phyloP scores from a whole-genome alignment of 2,888 invertebrate species.

The Gymnosoma rotundatum region DNA sequence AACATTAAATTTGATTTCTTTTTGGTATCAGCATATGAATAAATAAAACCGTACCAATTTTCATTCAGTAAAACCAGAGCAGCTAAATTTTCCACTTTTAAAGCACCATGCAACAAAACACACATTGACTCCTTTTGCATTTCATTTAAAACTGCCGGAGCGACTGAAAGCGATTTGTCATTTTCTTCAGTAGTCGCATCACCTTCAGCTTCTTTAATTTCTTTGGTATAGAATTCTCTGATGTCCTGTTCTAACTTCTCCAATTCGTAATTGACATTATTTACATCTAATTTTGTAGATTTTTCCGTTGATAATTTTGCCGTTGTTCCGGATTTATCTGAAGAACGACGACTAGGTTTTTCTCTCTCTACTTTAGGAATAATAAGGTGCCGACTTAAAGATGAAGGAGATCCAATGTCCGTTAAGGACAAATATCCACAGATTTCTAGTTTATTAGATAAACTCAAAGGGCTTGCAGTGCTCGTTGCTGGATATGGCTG shows the following conservation, averaged over 20 bases:
- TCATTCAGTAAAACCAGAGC: slow-evolving; percentile 92
- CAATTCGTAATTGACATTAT: slow-evolving; percentile 77
- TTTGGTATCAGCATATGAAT: slow-evolving; percentile 96
- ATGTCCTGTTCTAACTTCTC: slow-evolving; percentile 81
- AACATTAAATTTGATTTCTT: slow-evolving; percentile 96
- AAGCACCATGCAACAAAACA: slow-evolving; percentile 94
- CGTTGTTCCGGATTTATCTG: slow-evolving; percentile 77
- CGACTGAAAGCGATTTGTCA: slow-evolving; percentile 25
- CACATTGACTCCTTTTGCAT: slow-evolving; percentile 90
- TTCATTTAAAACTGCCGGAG: slow-evolving; percentile 48
- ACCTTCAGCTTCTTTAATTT: slow-evolving; percentile 75
- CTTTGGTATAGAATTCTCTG: slow-evolving; percentile 80
- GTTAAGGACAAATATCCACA: slow-evolving; percentile 94
- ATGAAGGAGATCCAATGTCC: slow-evolving; percentile 95
- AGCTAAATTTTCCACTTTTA: slow-evolving; percentile 95
- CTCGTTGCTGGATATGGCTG: slow-evolving; percentile 78
- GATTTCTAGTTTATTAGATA: slow-evolving; percentile 90
- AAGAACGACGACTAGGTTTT: slow-evolving; percentile 80
- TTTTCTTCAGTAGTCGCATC: slow-evolving; percentile 65
- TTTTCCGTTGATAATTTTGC: slow-evolving; percentile 82
- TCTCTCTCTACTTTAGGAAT: slow-evolving; percentile 87
- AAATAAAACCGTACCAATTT: slow-evolving; percentile 97
- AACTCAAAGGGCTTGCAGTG: slow-evolving; percentile 42
- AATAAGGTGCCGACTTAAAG: slow-evolving; percentile 94
- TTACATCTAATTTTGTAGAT: slow-evolving; percentile 73